Conservation (phyloP, 2,888 invertebrate genomes). For the Cyclophora punctaria region DNA sequence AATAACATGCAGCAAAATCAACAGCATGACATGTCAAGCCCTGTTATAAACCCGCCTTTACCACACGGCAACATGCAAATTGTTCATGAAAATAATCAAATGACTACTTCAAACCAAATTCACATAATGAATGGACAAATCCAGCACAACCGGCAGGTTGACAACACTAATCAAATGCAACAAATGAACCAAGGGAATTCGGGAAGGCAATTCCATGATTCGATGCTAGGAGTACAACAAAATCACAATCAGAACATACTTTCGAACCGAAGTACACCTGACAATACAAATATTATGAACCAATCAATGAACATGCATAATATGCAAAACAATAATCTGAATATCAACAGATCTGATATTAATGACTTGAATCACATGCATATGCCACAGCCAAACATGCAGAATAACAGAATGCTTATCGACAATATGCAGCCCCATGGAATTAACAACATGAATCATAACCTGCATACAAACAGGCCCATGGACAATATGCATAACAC, state of each 20-base stretch:
- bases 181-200: slow-evolving; percentile 46
- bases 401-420: slow-evolving; percentile 64
- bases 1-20: slow-evolving; percentile 47
- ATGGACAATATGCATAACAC: slow-evolving; percentile 61
- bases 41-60: slow-evolving; percentile 43
- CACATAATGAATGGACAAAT: slow-evolving; percentile 70
- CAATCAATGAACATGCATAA: slow-evolving; percentile 62
- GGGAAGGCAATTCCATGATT: slow-evolving; percentile 57
- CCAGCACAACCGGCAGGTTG: slow-evolving; percentile 55
- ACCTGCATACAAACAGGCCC: slow-evolving; percentile 58
- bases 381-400: slow-evolving; percentile 61
- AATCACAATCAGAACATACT: slow-evolving; percentile 54
- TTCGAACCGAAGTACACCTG: slow-evolving; percentile 54
- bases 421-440: slow-evolving; percentile 61
- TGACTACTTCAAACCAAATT: slow-evolving; percentile 56
- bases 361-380: slow-evolving; percentile 64
- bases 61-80: slow-evolving; percentile 60
- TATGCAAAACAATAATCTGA: slow-evolving; percentile 49
- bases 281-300: slow-evolving; percentile 51
- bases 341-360: slow-evolving; percentile 50
- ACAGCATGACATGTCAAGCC: slow-evolving; percentile 49
- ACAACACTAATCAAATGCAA: slow-evolving; percentile 53
- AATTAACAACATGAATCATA: slow-evolving; percentile 55
- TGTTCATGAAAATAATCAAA: slow-evolving; percentile 54
- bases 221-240: slow-evolving; percentile 47